Evolutionary conservation across 2,113 vertebrate genomes (phyloP), one percentile per base, ranked within the genome.

Genomic region (Corvus moneduloides): DNA sequence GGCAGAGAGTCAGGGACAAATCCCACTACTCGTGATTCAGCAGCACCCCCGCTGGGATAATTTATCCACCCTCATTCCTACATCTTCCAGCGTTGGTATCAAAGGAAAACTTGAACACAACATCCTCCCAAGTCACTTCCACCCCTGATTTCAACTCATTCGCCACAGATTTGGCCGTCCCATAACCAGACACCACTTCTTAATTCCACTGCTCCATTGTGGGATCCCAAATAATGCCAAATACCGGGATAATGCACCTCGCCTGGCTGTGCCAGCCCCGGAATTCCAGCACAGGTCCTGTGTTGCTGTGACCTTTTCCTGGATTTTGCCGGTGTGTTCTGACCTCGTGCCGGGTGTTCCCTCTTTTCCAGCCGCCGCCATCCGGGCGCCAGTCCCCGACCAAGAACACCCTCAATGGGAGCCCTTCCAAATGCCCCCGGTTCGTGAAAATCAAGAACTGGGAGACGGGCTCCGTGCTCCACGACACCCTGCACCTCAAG

Each of bases 391-490:
- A 98, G 87, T 99, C 99, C 6, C 99, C 99, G 5, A 97, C 97
- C 3, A 99, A 98, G 97, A 97, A 76, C 5, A 28, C 97, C 21
- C 97, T 91, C 89, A 99, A 99, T 0, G 99, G 98, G 67, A 99
- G 99, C 84, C 99, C 99, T 37, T 98, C 99, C 94, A 99, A 99
- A 94, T 99, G 99, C 90, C 99, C 99, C 1, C 98, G 98, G 26
- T 99, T 99, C 69, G 97, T 99, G 89, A 99, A 99, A 93, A 97
- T 99, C 95, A 99, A 98, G 97, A 99, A 99, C 98, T 99, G 99
- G 99, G 99, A 99, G 97, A 99, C 98, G 0, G 98, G 98, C 1
- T 97, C 97, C 0, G 75, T 99, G 78, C 98, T 99, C 90, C 99
- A 96, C 0, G 99, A 99, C 93, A 99, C 98, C 1, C 97, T 99